Evolutionary conservation across 2,797 vertebrate species (phyloP), one percentile per base, ranked within the genome.

Genomic region (Myotis pilosus): DNA sequence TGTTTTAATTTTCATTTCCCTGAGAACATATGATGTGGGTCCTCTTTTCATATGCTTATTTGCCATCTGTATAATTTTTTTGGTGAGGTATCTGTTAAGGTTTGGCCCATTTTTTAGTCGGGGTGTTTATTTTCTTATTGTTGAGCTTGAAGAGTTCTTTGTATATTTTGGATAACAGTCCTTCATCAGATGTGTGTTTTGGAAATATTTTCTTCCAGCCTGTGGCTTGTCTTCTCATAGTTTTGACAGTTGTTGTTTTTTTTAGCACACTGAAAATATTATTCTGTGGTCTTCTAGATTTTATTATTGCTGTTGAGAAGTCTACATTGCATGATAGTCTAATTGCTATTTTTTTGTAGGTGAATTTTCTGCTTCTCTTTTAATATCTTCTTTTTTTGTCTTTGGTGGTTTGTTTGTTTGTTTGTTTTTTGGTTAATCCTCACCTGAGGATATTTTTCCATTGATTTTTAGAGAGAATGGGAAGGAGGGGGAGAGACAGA

Each of bases 281-380:
- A 33, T 57, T 83, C 49, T 91, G 1, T 57, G 53, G 80, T 89
- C 60, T 84, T 85, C 74, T 89, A 72, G 41, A 69, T 91, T 74
- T 94, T 88, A 30, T 16, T 72, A 8, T 92, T 72, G 13, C 33
- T 75, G 0, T 71, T 82, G 13, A 84, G 23, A 89, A 92, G 55
- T 87, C 72, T 81, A 8, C 11, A 22, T 81, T 60, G 55, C 55
- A 44, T 83, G 13, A 53, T 72, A 33, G 28, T 80, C 47, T 86
- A 57, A 44, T 57, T 55, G 6, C 30, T 41, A 22, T 78, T 80
- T 78, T 78, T 94, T 85, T 87, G 25, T 64, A 53, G 33, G 6
- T 85, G 11, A 71, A 76, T n/a, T 91, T 41, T 94, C 41, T 74
- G 16, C 60, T 64, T 89, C 49, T 91, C 60, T 91, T 89, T 89